Evolutionary conservation across 2,888 invertebrate species (phyloP).

Genomic region (Tolmerus cingulatus): DNA sequence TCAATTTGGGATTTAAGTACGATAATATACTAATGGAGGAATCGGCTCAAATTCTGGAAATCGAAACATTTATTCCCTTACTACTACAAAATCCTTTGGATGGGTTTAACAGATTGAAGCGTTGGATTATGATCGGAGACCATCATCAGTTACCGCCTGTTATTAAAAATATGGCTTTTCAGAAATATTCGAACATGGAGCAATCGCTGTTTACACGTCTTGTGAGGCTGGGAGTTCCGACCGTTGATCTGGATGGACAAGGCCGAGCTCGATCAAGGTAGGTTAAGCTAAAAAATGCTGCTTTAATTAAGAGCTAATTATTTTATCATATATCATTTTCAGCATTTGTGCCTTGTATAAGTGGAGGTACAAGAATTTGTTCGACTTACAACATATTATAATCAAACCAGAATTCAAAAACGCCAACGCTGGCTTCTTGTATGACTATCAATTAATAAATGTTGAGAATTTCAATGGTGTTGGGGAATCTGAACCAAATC

Average conservation of each 20-base stretch:
- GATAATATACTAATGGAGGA: constrained; percentile 99
- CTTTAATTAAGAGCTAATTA: neutral
- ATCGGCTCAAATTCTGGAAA: constrained; percentile 97
- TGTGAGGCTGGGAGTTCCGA: constrained; percentile 95
- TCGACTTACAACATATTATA: constrained; percentile 90
- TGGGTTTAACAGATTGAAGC: constrained; percentile 91
- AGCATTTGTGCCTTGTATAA: constrained; percentile 93
- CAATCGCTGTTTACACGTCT: constrained; percentile 97
- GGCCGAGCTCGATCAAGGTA: constrained; percentile 83
- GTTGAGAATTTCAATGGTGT: constrained; percentile 96
- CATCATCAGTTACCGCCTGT: constrained; percentile 99
- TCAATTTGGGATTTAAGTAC: constrained; percentile 94
- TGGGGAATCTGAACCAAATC: constrained; percentile 97
- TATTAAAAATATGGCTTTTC: constrained; percentile 99
- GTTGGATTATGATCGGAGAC: constrained; percentile 99
- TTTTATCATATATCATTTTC: constrained; percentile 49
- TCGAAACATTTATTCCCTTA: constrained; percentile 98
- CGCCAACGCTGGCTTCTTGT: constrained; percentile 91
- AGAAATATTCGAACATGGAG: constrained; percentile 99
- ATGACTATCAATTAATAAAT: constrained; percentile 95
- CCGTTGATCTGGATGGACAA: constrained; percentile 96
- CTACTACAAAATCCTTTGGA: constrained; percentile 98
- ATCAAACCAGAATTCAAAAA: constrained; percentile 83
- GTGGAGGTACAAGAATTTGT: constrained; percentile 96
- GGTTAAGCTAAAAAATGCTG: neutral